phyloP scores from a whole-genome alignment of 2,113 vertebrate genomes.

The Megaceryle torquata region DNA sequence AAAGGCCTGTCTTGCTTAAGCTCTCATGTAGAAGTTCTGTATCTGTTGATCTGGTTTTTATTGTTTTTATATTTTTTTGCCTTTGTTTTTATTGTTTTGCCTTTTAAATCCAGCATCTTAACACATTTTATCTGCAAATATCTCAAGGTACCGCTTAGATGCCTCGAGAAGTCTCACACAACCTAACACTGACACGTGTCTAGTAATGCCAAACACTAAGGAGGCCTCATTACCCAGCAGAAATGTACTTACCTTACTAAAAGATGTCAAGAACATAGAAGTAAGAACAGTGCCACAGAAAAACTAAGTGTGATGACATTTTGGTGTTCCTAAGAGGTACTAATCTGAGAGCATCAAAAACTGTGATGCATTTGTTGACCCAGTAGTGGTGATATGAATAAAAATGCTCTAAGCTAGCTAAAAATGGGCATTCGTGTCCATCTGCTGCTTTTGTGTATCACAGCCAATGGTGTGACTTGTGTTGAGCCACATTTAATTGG shows the following conservation, averaged over 20 bases:
- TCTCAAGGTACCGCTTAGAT: background rate
- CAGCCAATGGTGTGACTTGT: background rate
- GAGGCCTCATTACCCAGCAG: background rate
- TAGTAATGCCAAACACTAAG: background rate
- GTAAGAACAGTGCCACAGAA: background rate
- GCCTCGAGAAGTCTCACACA: background rate
- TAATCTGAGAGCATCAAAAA: background rate
- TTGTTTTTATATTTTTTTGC: background rate
- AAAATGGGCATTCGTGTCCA: background rate
- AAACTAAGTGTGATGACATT: background rate
- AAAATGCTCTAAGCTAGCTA: background rate
- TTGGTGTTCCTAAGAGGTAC: background rate
- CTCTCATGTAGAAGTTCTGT: background rate
- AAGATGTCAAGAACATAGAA: background rate
- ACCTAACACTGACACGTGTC: background rate
- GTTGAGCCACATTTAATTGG: background rate
- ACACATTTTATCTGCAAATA: background rate
- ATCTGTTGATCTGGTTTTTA: background rate
- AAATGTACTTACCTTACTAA: conserved; percentile 34
- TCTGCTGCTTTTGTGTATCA: background rate
- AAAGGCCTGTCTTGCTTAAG: background rate
- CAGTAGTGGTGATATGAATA: background rate
- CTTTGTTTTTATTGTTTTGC: background rate
- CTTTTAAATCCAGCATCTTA: background rate
- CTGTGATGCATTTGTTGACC: background rate